Base-by-base conservation (phyloP, 2,888 invertebrate species). In the Pseudococcus jackbeardsleyi region DNA sequence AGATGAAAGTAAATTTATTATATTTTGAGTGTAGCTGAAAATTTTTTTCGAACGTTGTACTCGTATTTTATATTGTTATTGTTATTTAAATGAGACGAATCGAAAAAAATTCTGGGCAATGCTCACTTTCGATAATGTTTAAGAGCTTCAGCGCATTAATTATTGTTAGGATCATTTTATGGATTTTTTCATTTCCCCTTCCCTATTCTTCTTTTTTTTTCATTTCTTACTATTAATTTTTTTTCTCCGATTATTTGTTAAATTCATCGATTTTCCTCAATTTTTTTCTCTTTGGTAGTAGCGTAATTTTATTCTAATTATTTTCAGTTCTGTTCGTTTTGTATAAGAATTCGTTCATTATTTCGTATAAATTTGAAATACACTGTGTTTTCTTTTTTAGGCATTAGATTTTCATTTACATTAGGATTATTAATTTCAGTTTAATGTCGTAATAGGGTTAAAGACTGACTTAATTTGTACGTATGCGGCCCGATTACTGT, bases 61-160 rank as follows among this genome's bases (percentile, higher is more conserved):
- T 82, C 79, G 79, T 82, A 82, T 82, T 82, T 82, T 46, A 82
- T 82, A 42, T 82, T 82, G 33, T 82, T 39, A 77, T 82, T 82
- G 79, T 72, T 72, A 72, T 72, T 72, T 72, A 72, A 72, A 72
- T 72, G 79, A 46, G 79, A 82, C 79, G 79, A 82, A 82, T 82
- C 79, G 79, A 82, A 82, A 82, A 82, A 82, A 82, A 82, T 82
- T 82, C 79, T 82, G 79, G 79, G 79, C 79, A 39, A 82, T 46
- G 79, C 79, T 82, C 79, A 46, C 79, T 82, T 12, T 82, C 33
- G 12, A 33, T 82, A 42, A 19, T 22, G 46, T 82, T 42, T 82
- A 82, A 82, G 79, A 46, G 79, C 79, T 82, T 82, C 33, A 46
- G 46, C 46, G 79, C 79, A 46, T 46, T 82, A 82, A 19, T 46